Evolutionary conservation across 2,113 vertebrate genomes (phyloP), one percentile per base, ranked within the genome.

Genomic region (Charadrius vociferus): DNA sequence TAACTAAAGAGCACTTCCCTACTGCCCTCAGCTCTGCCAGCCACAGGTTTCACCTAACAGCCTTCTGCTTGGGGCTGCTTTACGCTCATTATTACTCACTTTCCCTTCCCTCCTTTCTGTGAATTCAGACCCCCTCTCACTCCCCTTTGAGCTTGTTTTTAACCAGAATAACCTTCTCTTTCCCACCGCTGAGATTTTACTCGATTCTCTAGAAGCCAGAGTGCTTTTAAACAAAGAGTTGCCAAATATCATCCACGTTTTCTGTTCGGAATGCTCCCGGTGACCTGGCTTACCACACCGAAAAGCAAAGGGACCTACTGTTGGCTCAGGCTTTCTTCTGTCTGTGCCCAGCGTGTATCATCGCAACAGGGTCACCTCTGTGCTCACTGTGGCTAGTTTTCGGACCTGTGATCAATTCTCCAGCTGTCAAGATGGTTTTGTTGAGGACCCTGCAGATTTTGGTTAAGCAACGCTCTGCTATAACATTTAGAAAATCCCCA

Each of bases 301-400:
- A 61, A n/a, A 61, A 75, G 45, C 74, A 49, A 65, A 85, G 37
- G 70, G 27, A 79, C 14, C 52, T 37, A 5, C 39, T 37, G 56
- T 22, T 7, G 14, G 74, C 66, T 90, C 85, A 61, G 66, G 43
- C 21, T 90, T 55, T 53, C n/a, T 41, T 23, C 59, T 49, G 49
- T 30, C 65, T 70, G 15, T 78, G 52, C 47, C 45, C 89, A 75
- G 41, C 61, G 43, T 0, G 0, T 30, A 10, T 0, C 0, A 79
- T 14, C 0, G 1, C 72, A 94, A 32, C 0, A 0, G 65, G 50
- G 71, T 86, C 90, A 90, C 45, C 81, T 89, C 65, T 71, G n/a
- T 34, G 41, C 56, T 65, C 58, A 16, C 84, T 85, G 30, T 21
- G 39, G 39, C 27, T 36, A 6, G 39, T 1, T 68, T 68, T 90